These are phyloP conservation scores for Lochmaea capreae DNA, from an alignment of 2,888 invertebrate genomes.

Conservation along the genomic window DNA sequence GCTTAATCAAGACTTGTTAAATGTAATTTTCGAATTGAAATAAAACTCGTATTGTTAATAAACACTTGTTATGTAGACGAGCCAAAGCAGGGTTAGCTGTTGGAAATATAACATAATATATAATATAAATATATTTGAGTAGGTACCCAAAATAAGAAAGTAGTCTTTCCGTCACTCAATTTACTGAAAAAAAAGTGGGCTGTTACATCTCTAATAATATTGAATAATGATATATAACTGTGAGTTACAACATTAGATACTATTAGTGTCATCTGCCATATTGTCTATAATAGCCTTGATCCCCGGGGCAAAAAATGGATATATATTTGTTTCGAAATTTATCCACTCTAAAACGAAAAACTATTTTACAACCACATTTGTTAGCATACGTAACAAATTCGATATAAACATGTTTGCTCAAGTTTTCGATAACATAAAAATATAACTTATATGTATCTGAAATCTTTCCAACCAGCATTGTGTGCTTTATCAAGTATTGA, in stretches of 20 bases:
- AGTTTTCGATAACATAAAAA: background rate
- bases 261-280: no score
- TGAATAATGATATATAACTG: no score
- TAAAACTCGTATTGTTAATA: conserved; percentile 22
- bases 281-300: no score
- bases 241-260: no score
- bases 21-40: conserved; percentile 38
- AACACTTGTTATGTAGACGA: conserved; percentile 16
- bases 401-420: conserved; percentile 3
- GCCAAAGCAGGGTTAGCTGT: conserved; percentile 20
- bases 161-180: no score
- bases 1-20: conserved; percentile 36
- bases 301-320: no score
- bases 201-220: no score
- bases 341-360: background rate
- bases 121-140: no score
- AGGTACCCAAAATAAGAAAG: no score
- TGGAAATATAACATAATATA: background rate
- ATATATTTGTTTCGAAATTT: background rate
- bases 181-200: no score
- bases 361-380: background rate
- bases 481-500: background rate
- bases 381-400: background rate
- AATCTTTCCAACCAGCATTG: background rate
- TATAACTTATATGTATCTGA: background rate